Evolutionary conservation across 2,113 vertebrate species (phyloP).

Genomic region (Nymphicus hollandicus): DNA sequence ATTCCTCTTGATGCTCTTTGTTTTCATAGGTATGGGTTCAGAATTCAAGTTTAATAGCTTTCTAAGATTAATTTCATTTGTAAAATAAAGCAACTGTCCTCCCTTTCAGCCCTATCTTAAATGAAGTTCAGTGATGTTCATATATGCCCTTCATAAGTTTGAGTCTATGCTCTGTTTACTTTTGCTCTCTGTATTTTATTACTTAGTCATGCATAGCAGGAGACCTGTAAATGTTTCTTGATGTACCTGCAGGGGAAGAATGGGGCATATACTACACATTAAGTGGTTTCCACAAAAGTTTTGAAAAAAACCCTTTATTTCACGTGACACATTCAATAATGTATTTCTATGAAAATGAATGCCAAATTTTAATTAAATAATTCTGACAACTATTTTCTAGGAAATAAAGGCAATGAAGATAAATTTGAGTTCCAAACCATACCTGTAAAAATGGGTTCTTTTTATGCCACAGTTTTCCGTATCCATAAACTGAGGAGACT

Average conservation of each 20-base stretch:
- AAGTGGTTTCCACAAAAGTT: background rate
- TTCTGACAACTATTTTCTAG: background rate
- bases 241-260: background rate
- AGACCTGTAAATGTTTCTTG: background rate
- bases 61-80: background rate
- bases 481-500: background rate
- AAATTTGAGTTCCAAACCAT: background rate
- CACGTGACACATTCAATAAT: background rate
- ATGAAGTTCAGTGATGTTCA: background rate
- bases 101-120: background rate
- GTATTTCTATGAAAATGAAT: background rate
- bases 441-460: background rate
- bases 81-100: background rate
- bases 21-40: background rate
- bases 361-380: background rate
- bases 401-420: background rate
- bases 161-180: background rate
- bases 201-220: background rate
- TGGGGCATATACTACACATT: background rate
- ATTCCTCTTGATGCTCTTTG: background rate
- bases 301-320: background rate
- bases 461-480: background rate
- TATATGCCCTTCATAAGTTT: background rate
- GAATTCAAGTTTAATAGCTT: background rate
- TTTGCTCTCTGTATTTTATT: background rate